Evolutionary conservation across 2,113 vertebrate genomes (phyloP).

Genomic region (Aldabrachelys gigantea): DNA sequence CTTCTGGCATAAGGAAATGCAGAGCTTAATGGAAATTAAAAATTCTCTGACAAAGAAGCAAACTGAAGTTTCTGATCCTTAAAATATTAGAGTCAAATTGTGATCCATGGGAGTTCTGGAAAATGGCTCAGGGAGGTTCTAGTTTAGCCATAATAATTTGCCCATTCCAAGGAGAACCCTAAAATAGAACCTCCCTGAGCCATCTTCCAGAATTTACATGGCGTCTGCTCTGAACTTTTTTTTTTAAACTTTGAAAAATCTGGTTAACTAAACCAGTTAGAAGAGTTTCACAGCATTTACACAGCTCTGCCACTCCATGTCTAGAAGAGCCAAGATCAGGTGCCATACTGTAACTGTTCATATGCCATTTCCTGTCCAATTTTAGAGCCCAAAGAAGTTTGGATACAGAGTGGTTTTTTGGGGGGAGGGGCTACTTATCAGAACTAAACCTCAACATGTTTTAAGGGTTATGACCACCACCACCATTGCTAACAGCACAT

Average conservation of each 20-base stretch:
- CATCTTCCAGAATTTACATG: background rate
- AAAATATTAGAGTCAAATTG: background rate
- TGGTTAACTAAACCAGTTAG: background rate
- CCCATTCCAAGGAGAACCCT: background rate
- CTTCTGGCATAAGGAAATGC: no score
- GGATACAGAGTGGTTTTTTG: background rate
- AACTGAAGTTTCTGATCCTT: background rate
- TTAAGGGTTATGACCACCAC: background rate
- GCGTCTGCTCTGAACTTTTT: background rate
- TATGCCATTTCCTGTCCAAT: background rate
- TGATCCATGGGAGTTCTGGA: background rate
- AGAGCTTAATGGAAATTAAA: background rate
- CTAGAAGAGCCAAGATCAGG: conserved; percentile 11
- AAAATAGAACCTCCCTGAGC: background rate
- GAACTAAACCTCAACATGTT: background rate
- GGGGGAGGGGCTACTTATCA: background rate
- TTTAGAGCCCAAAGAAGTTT: background rate
- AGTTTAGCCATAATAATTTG: no score
- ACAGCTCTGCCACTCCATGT: background rate
- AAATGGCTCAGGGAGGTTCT: background rate
- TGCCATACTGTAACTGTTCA: background rate
- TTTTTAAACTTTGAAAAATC: background rate
- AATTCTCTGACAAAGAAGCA: background rate
- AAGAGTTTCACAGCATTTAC: background rate
- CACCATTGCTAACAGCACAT: background rate